These are phyloP conservation scores for Hydropsyche tenuis DNA, from an alignment of 1,140 invertebrate species.

Conservation along the genomic window DNA sequence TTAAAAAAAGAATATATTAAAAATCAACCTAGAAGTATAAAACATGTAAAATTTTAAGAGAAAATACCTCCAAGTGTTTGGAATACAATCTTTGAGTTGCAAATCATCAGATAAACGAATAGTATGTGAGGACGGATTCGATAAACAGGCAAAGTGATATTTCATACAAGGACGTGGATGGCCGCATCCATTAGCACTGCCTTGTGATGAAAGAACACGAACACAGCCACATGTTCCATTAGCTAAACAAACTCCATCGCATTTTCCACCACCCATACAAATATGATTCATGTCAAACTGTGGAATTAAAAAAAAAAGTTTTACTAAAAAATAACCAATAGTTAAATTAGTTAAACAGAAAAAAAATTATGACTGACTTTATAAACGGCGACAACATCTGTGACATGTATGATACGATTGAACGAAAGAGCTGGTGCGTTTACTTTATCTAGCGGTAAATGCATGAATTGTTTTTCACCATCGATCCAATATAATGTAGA, in stretches of 20 bases:
- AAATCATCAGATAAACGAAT: conserved; percentile 50
- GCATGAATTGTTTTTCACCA: conserved; percentile 67
- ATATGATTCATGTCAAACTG: conserved; percentile 54
- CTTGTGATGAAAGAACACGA: conserved; percentile 73
- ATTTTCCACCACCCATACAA: conserved; percentile 67
- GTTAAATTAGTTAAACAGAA: neutral
- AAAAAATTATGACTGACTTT: conserved; percentile 52
- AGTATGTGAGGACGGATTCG: conserved; percentile 52
- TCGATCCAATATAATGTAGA: conserved; percentile 86
- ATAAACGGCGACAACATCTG: conserved; percentile 67
- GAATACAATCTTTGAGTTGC: conserved; percentile 77
- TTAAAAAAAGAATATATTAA: neutral
- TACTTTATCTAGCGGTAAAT: conserved; percentile 61
- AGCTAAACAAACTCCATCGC: conserved; percentile 67
- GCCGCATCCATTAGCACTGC: conserved; percentile 73
- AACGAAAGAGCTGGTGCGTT: conserved; percentile 59
- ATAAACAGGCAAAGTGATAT: conserved; percentile 79
- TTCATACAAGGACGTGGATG: conserved; percentile 76
- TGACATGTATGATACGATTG: conserved; percentile 64
- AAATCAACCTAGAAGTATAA: neutral
- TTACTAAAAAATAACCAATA: neutral
- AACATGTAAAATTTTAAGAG: conserved; percentile 14
- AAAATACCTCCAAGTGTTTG: conserved; percentile 72
- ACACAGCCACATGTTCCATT: conserved; percentile 74
- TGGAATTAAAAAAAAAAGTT: neutral